Percentiles rank a stretch among this genome's conserved stretches.
Conservation (phyloP, 1,140 invertebrate genomes). For the Calliopsis andreniformis region DNA sequence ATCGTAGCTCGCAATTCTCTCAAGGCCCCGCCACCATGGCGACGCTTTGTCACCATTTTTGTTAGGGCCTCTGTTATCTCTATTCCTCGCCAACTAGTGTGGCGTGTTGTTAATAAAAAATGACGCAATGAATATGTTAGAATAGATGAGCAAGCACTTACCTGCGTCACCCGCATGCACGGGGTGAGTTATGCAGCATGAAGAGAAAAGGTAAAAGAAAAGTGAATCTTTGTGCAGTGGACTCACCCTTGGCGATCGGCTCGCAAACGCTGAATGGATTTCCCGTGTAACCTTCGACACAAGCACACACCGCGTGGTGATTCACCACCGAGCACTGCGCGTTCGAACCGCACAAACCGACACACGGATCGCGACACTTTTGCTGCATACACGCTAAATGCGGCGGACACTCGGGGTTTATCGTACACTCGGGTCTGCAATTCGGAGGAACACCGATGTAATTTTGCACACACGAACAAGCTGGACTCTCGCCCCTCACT, state of each 20-base stretch:
- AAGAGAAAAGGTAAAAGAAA: slow-evolving; percentile 13
- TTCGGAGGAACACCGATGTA: slow-evolving; percentile 84
- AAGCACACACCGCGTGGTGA: slow-evolving; percentile 82
- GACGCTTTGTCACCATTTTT: slow-evolving; percentile 19
- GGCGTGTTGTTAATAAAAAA: not conserved
- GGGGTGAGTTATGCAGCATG: slow-evolving; percentile 32
- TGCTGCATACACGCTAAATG: slow-evolving; percentile 81
- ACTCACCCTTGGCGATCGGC: slow-evolving; percentile 77
- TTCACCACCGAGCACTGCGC: slow-evolving; percentile 82
- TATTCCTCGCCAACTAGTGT: not conserved
- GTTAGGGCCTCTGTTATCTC: slow-evolving; percentile 19
- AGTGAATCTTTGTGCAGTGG: not conserved
- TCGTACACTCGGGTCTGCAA: slow-evolving; percentile 83
- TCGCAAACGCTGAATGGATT: slow-evolving; percentile 83
- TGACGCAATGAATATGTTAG: not conserved
- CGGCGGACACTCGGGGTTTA: slow-evolving; percentile 83
- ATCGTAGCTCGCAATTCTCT: slow-evolving; percentile 26
- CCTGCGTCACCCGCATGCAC: slow-evolving; percentile 58
- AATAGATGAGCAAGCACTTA: slow-evolving; percentile 69
- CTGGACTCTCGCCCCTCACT: slow-evolving; percentile 80
- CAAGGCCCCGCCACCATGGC: slow-evolving; percentile 43
- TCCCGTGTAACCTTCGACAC: slow-evolving; percentile 81
- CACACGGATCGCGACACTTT: slow-evolving; percentile 81
- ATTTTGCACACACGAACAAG: slow-evolving; percentile 82
- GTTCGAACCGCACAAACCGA: slow-evolving; percentile 82